Evolutionary conservation across 2,113 vertebrate species (phyloP), one percentile per base, ranked within the genome.

Genomic region (Tetrao urogallus): DNA sequence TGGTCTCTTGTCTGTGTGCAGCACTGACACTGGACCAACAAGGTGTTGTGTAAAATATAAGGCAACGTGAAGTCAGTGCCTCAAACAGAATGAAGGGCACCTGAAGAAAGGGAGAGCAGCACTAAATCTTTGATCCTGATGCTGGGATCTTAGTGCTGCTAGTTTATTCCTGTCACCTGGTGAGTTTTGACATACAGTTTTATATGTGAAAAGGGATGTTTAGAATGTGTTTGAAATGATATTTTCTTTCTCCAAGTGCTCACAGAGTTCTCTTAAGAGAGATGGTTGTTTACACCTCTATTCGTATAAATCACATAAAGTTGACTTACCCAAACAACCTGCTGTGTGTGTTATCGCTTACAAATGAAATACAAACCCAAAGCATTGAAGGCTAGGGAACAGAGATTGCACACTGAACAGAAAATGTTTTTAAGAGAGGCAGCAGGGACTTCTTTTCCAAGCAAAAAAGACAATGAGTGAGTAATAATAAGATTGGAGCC

Each of bases 131-230:
- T 40, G 42, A 17, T 65, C 50, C 16, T 84, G 64, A n/a, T 73
- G 75, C 16, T 82, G 63, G 40, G n/a, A 66, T 84, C 40, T n/a
- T 8, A 15, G 45, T 88, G 50, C 72, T 60, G 50, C 50, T 50
- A 61, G 30, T 19, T 95, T 56, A 12, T 77, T 86, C 7, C 56
- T 20, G 25, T 93, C 56, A 27, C 20, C 47, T 70, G 2, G 2
- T 60, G 61, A 81, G 61, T 81, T 92, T 86, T 88, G 88, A 93
- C 30, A 32, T 88, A n/a, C 16, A 36, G 61, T 86, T 92, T 95
- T 20, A 0, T n/a, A 4, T 60, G 47, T 65, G 79, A 72, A 88
- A 92, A 81, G 40, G 43, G 73, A 78, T 67, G 78, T 20, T 18
- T 9, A 52, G 67, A 83, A 40, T 43, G 17, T 61, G 12, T 40